Conservation (phyloP, 2,888 invertebrate species). For the Loripinus fragilis region DNA sequence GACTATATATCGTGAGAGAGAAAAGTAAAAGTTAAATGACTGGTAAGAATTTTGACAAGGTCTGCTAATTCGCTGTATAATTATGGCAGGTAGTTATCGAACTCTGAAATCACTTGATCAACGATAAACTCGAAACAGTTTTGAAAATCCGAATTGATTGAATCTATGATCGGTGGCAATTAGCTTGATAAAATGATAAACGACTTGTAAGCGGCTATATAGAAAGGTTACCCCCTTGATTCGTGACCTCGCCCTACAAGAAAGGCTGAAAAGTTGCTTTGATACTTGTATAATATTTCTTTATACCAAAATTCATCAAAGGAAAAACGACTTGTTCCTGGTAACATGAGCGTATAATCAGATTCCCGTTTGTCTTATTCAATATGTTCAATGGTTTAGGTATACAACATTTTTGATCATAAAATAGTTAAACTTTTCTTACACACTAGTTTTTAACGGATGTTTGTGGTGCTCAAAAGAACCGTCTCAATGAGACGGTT, state of each 20-base stretch:
- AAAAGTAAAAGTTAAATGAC: conserved; percentile 6
- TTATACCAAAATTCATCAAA: too few relatives aligned
- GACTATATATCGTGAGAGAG: neutral
- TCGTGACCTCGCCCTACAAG: neutral
- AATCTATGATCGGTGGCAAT: neutral
- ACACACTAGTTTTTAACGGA: too few relatives aligned
- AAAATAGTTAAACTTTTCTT: too few relatives aligned
- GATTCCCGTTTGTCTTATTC: too few relatives aligned
- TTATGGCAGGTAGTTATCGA: neutral
- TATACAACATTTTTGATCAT: too few relatives aligned
- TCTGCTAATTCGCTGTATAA: neutral
- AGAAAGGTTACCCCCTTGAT: neutral
- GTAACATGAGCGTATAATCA: too few relatives aligned
- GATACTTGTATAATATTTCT: too few relatives aligned
- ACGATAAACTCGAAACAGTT: neutral
- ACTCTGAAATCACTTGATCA: neutral
- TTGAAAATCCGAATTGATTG: neutral
- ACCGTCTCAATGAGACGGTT: too few relatives aligned
- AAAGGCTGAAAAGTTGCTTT: too few relatives aligned
- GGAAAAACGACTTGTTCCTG: too few relatives aligned
- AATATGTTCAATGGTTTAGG: too few relatives aligned
- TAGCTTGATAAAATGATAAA: neutral
- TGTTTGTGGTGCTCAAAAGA: too few relatives aligned
- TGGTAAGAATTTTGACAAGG: neutral
- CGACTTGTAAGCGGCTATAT: neutral